Conservation (phyloP, 2,888 invertebrate genomes). For the Tillus elongatus region DNA sequence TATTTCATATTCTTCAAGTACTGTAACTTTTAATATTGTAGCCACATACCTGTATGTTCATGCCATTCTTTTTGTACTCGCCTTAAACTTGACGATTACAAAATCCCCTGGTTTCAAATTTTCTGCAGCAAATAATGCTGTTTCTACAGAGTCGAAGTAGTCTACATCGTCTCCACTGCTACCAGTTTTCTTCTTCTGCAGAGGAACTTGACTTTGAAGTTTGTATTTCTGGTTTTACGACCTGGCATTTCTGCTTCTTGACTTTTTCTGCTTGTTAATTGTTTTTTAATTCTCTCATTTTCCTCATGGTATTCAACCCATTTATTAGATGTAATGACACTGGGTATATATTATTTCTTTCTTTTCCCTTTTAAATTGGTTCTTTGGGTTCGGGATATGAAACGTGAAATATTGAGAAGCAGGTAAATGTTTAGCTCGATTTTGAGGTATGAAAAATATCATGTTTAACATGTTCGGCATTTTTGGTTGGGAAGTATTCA, state of each 20-base stretch:
- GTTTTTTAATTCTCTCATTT: slow-evolving; percentile 3
- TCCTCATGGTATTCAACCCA: slow-evolving; percentile 2
- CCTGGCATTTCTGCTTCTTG: too few species aligned
- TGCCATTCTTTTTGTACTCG: too few species aligned
- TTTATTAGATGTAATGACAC: slow-evolving; percentile 6
- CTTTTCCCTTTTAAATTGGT: too few species aligned
- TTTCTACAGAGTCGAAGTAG: not conserved
- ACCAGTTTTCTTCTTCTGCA: slow-evolving; percentile 5
- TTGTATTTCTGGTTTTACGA: not conserved
- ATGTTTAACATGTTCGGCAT: too few species aligned
- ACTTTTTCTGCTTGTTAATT: not conserved
- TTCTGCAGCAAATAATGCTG: not conserved
- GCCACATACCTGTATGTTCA: too few species aligned
- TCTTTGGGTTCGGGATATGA: too few species aligned
- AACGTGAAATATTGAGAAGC: too few species aligned
- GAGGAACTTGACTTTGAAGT: not conserved
- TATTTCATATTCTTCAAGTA: slow-evolving; percentile 4
- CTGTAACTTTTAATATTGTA: slow-evolving; percentile 4
- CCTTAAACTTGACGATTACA: not conserved
- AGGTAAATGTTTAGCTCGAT: too few species aligned
- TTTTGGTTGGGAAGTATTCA: too few species aligned
- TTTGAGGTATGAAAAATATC: too few species aligned
- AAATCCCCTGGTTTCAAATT: not conserved
- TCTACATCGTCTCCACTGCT: slow-evolving; percentile 4
- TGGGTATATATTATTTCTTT: too few species aligned